A percentile compares a stretch with the other conserved stretches of the same genome.
Conservation (phyloP, 2,888 invertebrate species). For the Drosophila emarginata region DNA sequence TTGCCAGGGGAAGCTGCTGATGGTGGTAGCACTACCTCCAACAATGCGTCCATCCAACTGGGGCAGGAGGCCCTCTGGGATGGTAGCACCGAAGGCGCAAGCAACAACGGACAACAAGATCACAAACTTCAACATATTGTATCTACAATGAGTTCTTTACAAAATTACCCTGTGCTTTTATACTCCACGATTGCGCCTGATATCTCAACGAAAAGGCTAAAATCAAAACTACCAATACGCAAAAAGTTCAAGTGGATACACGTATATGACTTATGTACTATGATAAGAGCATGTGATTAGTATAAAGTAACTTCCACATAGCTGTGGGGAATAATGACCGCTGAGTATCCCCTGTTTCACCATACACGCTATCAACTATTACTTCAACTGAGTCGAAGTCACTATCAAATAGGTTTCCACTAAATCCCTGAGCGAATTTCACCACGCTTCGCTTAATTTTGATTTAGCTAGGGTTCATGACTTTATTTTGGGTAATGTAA, state of each 20-base stretch:
- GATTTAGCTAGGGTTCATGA: not conserved
- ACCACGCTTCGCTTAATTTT: not conserved
- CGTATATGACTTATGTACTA: not conserved
- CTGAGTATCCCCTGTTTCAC: not conserved
- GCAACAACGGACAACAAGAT: conserved; percentile 51
- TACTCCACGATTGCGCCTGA: conserved; percentile 17
- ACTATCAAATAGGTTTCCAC: not conserved
- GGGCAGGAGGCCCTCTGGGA: conserved; percentile 58
- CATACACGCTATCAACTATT: not conserved
- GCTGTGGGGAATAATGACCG: too few species aligned
- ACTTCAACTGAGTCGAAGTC: not conserved
- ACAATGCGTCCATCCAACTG: conserved; percentile 72
- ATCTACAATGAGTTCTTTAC: conserved; percentile 17
- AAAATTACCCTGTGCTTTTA: conserved; percentile 23
- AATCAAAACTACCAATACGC: not conserved
- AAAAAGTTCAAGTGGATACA: not conserved
- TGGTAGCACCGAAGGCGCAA: conserved; percentile 51
- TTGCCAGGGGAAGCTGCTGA: conserved; percentile 66
- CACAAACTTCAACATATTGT: conserved; percentile 56
- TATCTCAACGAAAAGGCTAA: not conserved
- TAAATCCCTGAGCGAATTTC: not conserved
- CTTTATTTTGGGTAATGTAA: not conserved
- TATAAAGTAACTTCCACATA: not conserved
- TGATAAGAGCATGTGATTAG: not conserved
- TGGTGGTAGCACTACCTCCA: conserved; percentile 63